Evolutionary conservation across 2,113 vertebrate species (phyloP).

Genomic region (Rhynchomys soricoides): DNA sequence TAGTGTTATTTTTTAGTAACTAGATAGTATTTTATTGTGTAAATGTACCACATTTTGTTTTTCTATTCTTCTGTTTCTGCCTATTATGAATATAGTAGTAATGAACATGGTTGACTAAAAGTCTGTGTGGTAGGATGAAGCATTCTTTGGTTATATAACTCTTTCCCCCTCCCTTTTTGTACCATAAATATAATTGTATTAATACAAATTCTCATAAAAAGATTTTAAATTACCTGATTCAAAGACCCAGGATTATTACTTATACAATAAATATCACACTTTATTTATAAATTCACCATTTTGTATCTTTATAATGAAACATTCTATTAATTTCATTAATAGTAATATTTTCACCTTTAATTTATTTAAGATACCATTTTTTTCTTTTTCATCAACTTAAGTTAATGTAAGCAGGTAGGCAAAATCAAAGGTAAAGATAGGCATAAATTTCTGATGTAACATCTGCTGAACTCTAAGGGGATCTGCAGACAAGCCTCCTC

Average conservation of each 20-base stretch:
- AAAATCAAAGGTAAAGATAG: not conserved
- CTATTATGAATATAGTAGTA: too few species aligned
- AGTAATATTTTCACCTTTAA: not conserved
- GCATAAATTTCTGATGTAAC: not conserved
- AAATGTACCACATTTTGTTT: too few species aligned
- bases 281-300: constrained; percentile 1
- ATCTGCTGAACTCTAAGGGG: not conserved
- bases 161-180: not conserved
- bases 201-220: not conserved
- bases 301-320: constrained; percentile 28
- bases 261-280: not conserved
- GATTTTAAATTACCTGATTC: not conserved
- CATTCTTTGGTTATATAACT: not conserved
- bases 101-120: too few species aligned
- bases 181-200: not conserved
- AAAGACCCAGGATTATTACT: constrained; percentile 15
- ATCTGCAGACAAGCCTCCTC: not conserved
- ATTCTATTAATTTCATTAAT: constrained; percentile 7
- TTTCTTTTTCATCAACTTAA: not conserved
- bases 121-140: not conserved
- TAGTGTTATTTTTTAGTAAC: not conserved
- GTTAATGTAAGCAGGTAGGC: not conserved
- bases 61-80: too few species aligned
- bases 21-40: not conserved
- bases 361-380: not conserved